phyloP scores from a whole-genome alignment of 2,797 vertebrate species.

The Oryzias sinensis region DNA sequence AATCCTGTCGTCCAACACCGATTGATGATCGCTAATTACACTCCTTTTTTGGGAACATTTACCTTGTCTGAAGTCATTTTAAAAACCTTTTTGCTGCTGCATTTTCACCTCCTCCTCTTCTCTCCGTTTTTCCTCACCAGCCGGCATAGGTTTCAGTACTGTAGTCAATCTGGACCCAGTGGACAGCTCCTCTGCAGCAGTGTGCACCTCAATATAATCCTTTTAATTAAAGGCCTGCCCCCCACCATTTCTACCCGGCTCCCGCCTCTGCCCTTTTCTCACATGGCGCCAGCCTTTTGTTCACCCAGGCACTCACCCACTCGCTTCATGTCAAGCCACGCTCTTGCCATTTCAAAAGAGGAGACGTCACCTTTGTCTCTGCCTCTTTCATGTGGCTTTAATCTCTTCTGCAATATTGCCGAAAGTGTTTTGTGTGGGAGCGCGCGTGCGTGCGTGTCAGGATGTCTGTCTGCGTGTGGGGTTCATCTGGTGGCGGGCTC shows the following conservation, averaged over 20 bases:
- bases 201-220: conserved; percentile 83
- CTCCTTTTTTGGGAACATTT: conserved; percentile 50
- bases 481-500: conserved; percentile 74
- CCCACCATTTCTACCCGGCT: conserved; percentile 61
- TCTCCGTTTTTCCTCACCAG: conserved; percentile 46
- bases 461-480: conserved; percentile 56
- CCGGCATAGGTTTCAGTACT: conserved; percentile 81
- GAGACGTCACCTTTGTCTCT: conserved; percentile 82
- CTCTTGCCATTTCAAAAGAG: conserved; percentile 81
- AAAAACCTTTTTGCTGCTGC: conserved; percentile 17
- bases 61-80: conserved; percentile 36
- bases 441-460: conserved; percentile 29
- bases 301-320: conserved; percentile 77
- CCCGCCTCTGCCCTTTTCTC: conserved; percentile 73
- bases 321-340: conserved; percentile 78
- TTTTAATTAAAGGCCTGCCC: conserved; percentile 84
- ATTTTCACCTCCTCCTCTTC: conserved; percentile 31
- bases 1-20: conserved; percentile 32
- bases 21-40: conserved; percentile 48
- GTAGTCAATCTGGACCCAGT: conserved; percentile 79
- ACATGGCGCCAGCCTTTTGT: conserved; percentile 75
- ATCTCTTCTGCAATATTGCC: conserved; percentile 78
- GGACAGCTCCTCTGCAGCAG: conserved; percentile 77
- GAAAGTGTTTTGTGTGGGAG: conserved; percentile 47
- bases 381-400: conserved; percentile 77